Conservation (phyloP, 2,888 invertebrate genomes). For the Liopterus haemorrhoidalis region DNA sequence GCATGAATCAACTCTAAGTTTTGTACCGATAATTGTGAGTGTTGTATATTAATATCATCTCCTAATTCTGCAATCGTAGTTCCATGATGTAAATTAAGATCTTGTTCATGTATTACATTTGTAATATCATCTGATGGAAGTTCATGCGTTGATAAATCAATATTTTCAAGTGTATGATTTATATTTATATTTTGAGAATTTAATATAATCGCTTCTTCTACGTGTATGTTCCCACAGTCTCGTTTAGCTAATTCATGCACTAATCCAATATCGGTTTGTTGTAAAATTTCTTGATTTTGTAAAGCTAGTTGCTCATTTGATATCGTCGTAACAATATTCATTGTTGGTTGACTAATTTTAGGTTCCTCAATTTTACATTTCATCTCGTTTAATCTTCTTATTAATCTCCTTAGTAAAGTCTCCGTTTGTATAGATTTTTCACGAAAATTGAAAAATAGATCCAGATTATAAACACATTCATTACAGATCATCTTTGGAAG, state of each 20-base stretch:
- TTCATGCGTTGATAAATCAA: conserved; percentile 41
- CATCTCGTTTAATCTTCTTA: conserved; percentile 38
- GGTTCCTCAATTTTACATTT: conserved; percentile 26
- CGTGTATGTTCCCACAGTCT: conserved; percentile 38
- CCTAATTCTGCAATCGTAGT: conserved; percentile 23
- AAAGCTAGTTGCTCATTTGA: conserved; percentile 38
- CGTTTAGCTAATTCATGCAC: conserved; percentile 35
- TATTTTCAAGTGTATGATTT: conserved; percentile 39
- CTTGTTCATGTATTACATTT: conserved; percentile 35
- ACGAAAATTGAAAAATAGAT: conserved; percentile 52
- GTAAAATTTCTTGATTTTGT: conserved; percentile 37
- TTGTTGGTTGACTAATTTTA: conserved; percentile 27
- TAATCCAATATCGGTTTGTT: conserved; percentile 35
- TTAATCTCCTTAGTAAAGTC: conserved; percentile 45
- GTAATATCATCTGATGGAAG: too few relatives aligned
- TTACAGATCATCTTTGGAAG: conserved; percentile 56
- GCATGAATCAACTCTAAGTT: conserved; percentile 39
- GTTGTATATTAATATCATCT: conserved; percentile 26
- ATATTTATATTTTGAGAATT: conserved; percentile 36
- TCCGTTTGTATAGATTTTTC: conserved; percentile 53
- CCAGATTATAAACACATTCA: conserved; percentile 53
- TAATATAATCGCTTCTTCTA: conserved; percentile 41
- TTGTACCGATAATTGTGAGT: conserved; percentile 34
- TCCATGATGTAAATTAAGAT: conserved; percentile 35
- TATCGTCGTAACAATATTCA: conserved; percentile 30